Evolutionary conservation across 2,113 vertebrate species (phyloP).

Genomic region (Kryptolebias marmoratus): DNA sequence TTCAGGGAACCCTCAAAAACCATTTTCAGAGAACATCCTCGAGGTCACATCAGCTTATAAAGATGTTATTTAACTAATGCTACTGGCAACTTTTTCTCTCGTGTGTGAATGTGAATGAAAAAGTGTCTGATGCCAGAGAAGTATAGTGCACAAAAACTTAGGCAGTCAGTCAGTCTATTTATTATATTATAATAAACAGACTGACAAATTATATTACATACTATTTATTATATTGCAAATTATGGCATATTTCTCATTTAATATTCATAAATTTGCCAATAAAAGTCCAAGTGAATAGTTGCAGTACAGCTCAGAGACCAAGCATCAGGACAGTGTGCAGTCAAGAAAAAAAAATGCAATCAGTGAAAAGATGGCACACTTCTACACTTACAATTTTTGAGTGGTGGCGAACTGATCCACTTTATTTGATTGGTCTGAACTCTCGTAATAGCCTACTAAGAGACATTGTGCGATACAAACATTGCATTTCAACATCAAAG

Average conservation of each 20-base stretch:
- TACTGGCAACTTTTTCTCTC: background rate
- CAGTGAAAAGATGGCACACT: constrained; percentile 7
- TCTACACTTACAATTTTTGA: constrained; percentile 41
- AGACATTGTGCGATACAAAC: constrained; percentile 85
- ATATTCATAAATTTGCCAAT: constrained; percentile 15
- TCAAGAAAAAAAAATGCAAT: background rate
- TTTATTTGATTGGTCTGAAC: constrained; percentile 91
- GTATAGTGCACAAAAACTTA: background rate
- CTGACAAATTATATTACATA: constrained; percentile 8
- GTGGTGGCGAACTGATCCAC: constrained; percentile 85
- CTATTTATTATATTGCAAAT: constrained; percentile 13
- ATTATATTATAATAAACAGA: constrained; percentile 9
- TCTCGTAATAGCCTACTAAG: constrained; percentile 86
- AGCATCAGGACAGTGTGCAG: constrained; percentile 1
- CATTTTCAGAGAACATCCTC: no score
- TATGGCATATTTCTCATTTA: constrained; percentile 14
- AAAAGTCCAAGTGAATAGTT: constrained; percentile 1
- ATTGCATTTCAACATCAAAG: constrained; percentile 81
- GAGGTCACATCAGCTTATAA: no score
- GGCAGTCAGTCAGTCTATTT: background rate
- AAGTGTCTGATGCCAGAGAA: background rate
- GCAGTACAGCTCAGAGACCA: constrained; percentile 7
- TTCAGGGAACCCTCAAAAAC: no score
- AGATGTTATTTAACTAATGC: no score
- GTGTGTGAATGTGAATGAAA: background rate